phyloP scores from a whole-genome alignment of 2,888 invertebrate species.

The Incurvaria masculella region DNA sequence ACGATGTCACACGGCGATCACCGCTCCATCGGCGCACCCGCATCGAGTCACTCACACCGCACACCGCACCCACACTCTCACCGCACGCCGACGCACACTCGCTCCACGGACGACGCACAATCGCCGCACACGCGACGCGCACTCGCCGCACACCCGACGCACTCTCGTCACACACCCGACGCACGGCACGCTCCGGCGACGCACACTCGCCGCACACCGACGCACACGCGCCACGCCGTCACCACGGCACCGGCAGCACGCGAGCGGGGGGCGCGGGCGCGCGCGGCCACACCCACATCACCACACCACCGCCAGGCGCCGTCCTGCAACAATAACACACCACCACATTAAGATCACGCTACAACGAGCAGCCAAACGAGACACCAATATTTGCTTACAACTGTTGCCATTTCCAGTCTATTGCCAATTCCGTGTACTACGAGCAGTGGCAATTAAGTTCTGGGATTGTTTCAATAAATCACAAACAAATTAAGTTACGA shows the following conservation, averaged over 20 bases:
- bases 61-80: slow-evolving; percentile 21
- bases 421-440: too few species aligned
- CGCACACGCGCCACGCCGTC: slow-evolving; percentile 15
- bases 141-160: slow-evolving; percentile 15
- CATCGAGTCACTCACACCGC: slow-evolving; percentile 35
- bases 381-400: too few species aligned
- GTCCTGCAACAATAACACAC: neutral
- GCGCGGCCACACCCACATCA: neutral
- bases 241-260: slow-evolving; percentile 6
- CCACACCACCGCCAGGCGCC: neutral
- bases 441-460: too few species aligned
- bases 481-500: too few species aligned
- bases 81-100: slow-evolving; percentile 16
- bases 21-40: slow-evolving; percentile 54
- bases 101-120: slow-evolving; percentile 14
- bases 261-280: neutral
- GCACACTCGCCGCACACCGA: slow-evolving; percentile 13
- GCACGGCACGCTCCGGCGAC: slow-evolving; percentile 6
- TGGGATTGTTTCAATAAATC: too few species aligned
- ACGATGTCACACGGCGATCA: slow-evolving; percentile 48
- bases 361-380: too few species aligned
- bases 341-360: too few species aligned
- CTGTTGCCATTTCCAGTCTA: too few species aligned
- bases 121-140: slow-evolving; percentile 19
- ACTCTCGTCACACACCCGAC: slow-evolving; percentile 1